phyloP scores from a whole-genome alignment of 2,797 vertebrate genomes.

The Phoxinus dragarum region DNA sequence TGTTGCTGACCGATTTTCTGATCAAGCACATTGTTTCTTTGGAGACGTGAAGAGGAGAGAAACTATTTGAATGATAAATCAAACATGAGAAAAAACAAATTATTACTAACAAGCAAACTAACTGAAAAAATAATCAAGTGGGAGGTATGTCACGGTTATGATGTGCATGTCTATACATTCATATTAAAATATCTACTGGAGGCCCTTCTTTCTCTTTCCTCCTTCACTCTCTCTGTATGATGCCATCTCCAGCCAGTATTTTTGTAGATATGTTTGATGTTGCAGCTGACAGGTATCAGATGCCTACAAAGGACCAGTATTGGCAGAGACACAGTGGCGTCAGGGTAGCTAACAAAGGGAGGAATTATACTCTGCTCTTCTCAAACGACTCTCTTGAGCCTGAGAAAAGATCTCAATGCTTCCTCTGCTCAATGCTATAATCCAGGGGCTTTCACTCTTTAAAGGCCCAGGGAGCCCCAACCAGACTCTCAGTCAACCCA shows the following conservation, averaged over 20 bases:
- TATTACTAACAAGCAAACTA: background rate
- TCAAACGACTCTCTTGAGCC: conserved; percentile 41
- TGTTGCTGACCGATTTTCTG: background rate
- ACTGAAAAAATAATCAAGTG: background rate
- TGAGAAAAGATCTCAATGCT: conserved; percentile 44
- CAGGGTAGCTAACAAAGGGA: conserved; percentile 59
- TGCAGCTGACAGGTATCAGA: conserved; percentile 56
- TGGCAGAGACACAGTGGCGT: conserved; percentile 60
- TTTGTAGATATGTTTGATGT: conserved; percentile 47
- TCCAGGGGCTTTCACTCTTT: conserved; percentile 5
- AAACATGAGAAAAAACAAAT: background rate
- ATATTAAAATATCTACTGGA: background rate
- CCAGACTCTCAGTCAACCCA: background rate
- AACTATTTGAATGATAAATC: background rate
- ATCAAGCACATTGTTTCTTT: conserved; percentile 16
- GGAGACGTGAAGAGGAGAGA: background rate
- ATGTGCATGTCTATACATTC: conserved; percentile 1
- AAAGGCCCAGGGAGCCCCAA: background rate
- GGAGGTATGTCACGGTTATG: background rate
- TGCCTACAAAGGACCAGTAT: conserved; percentile 50
- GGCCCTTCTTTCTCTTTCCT: background rate
- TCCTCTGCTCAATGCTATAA: conserved; percentile 14
- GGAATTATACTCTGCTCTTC: conserved; percentile 55
- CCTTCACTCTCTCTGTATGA: conserved; percentile 39
- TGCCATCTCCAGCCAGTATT: conserved; percentile 47